These are phyloP conservation scores for Galleria mellonella DNA, from an alignment of 1,140 invertebrate species.

Conservation along the genomic window DNA sequence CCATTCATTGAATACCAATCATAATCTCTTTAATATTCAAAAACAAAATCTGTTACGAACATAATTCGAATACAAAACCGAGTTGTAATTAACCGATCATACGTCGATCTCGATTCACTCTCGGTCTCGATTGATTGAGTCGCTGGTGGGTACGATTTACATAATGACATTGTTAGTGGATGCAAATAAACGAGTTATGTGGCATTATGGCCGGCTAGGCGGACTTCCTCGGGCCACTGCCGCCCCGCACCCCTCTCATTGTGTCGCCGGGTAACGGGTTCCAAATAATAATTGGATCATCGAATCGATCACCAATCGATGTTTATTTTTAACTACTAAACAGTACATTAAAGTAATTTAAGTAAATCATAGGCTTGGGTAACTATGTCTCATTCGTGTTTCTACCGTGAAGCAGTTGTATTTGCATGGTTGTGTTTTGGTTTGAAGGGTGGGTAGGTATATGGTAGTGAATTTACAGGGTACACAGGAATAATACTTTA, in stretches of 20 bases:
- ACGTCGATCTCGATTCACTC: slow-evolving; percentile 28
- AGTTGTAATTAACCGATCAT: background rate
- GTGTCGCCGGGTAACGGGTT: slow-evolving; percentile 3
- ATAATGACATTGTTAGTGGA: slow-evolving; percentile 54
- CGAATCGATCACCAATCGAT: too few relatives aligned
- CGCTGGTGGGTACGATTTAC: slow-evolving; percentile 31
- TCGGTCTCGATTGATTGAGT: slow-evolving; percentile 21
- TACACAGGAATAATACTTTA: too few relatives aligned
- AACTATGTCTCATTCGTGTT: too few relatives aligned
- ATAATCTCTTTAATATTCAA: too few relatives aligned
- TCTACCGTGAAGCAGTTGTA: too few relatives aligned
- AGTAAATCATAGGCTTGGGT: too few relatives aligned
- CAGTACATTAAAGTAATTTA: too few relatives aligned
- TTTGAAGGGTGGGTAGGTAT: too few relatives aligned
- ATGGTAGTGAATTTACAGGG: too few relatives aligned
- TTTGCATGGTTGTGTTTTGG: too few relatives aligned
- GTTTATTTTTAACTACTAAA: slow-evolving; percentile 1
- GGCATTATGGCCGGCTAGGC: slow-evolving; percentile 3
- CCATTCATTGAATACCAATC: background rate
- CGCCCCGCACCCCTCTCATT: background rate
- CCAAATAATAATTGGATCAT: slow-evolving; percentile 10
- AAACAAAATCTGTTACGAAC: too few relatives aligned
- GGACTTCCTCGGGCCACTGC: slow-evolving; percentile 5
- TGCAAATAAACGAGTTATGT: slow-evolving; percentile 41
- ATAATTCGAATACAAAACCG: too few relatives aligned